Evolutionary conservation across 2,113 vertebrate genomes (phyloP).

Genomic region (Pluvianellus socialis): DNA sequence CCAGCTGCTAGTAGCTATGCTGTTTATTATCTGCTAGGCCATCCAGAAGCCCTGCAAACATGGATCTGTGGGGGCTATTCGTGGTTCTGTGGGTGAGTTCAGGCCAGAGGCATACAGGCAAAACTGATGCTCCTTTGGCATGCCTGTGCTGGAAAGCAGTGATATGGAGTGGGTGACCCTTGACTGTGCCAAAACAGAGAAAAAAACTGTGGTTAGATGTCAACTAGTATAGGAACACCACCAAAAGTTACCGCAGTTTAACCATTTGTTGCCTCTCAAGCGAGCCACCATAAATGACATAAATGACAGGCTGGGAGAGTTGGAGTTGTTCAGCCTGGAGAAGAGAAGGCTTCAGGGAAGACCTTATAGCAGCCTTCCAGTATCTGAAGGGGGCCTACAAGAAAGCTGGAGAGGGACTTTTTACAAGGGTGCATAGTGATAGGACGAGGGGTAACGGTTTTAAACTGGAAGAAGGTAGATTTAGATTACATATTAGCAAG

Average conservation of each 20-base stretch:
- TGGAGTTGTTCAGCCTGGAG: too few species aligned
- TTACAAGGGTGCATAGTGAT: too few species aligned
- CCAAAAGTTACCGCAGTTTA: accelerated
- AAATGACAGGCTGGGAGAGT: too few species aligned
- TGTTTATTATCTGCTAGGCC: not conserved
- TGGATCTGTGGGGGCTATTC: not conserved
- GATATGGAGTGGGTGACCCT: accelerated
- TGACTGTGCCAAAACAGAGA: not conserved
- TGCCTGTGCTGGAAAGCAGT: not conserved
- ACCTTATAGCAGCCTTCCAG: too few species aligned
- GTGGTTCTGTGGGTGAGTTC: accelerated
- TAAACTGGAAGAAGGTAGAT: too few species aligned
- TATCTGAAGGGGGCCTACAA: too few species aligned
- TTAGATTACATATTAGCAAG: too few species aligned
- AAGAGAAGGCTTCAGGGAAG: too few species aligned
- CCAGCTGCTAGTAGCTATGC: not conserved
- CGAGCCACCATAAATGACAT: accelerated
- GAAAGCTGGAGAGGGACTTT: too few species aligned
- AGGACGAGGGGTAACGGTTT: too few species aligned
- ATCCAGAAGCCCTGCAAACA: not conserved
- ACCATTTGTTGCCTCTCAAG: not conserved
- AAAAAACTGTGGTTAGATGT: not conserved
- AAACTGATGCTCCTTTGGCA: not conserved
- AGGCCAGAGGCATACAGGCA: not conserved
- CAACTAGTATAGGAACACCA: not conserved